Conservation (phyloP, 1,140 invertebrate genomes). For the Drosophila tristis region DNA sequence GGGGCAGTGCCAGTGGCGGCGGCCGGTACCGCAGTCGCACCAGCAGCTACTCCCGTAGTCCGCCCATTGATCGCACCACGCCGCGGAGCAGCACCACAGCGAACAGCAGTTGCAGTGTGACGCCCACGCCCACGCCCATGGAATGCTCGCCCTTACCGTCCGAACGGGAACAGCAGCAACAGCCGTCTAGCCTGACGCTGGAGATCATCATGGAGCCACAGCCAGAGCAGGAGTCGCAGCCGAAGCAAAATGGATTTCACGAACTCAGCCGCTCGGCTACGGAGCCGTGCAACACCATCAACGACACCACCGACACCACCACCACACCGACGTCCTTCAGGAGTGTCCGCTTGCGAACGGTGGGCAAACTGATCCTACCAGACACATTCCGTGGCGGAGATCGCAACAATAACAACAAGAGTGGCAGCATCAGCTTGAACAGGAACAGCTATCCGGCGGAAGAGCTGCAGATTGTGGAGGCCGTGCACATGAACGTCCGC, state of each 20-base stretch:
- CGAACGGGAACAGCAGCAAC: slow-evolving; percentile 20
- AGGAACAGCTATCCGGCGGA: slow-evolving; percentile 30
- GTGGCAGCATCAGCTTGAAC: slow-evolving; percentile 3
- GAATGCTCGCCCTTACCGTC: slow-evolving; percentile 49
- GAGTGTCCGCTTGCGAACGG: slow-evolving; percentile 59
- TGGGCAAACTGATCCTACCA: slow-evolving; percentile 72
- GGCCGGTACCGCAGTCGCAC: slow-evolving; percentile 46
- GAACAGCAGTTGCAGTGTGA: slow-evolving; percentile 59
- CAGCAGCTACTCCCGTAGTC: slow-evolving; percentile 63
- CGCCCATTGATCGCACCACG: slow-evolving; percentile 58
- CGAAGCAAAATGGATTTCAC: slow-evolving; percentile 40
- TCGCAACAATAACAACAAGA: slow-evolving; percentile 48
- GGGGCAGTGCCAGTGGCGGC: slow-evolving; percentile 19
- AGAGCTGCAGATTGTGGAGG: slow-evolving; percentile 51
- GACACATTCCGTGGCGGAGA: slow-evolving; percentile 62
- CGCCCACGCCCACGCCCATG: slow-evolving; percentile 61
- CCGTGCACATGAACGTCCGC: slow-evolving; percentile 46
- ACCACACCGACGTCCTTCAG: slow-evolving; percentile 7
- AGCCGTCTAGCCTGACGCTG: slow-evolving; percentile 36
- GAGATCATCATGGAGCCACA: slow-evolving; percentile 36
- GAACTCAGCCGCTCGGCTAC: slow-evolving; percentile 55
- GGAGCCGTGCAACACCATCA: slow-evolving; percentile 23
- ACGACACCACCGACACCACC: neutral
- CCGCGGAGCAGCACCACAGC: slow-evolving; percentile 58
- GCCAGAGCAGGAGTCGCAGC: neutral